Conservation (phyloP, 2,888 invertebrate genomes). For the Lydus trimaculatus region DNA sequence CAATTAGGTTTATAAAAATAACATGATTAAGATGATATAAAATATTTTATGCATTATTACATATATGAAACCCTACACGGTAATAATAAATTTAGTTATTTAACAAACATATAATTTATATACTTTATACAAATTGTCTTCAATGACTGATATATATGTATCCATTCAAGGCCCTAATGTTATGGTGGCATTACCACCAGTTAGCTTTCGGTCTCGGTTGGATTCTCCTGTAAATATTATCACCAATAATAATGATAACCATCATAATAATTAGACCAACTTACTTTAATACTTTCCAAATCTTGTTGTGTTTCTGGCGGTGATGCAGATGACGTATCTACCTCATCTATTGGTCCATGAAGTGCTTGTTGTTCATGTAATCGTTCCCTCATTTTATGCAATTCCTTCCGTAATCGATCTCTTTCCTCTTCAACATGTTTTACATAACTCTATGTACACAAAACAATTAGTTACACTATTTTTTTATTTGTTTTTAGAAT, state of each 20-base stretch:
- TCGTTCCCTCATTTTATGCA: constrained; percentile 75
- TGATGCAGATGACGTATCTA: constrained; percentile 16
- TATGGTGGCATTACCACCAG: constrained; percentile 22
- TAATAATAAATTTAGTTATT: constrained; percentile 32
- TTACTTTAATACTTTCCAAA: constrained; percentile 51
- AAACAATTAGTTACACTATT: constrained; percentile 25
- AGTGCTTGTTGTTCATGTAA: constrained; percentile 66
- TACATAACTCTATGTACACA: constrained; percentile 69
- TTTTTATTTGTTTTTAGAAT: too few relatives aligned
- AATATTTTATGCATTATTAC: constrained; percentile 37
- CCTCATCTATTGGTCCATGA: constrained; percentile 53
- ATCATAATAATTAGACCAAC: not conserved
- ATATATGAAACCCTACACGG: constrained; percentile 34
- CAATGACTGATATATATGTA: constrained; percentile 15
- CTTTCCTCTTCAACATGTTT: constrained; percentile 79
- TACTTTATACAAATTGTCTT: constrained; percentile 40
- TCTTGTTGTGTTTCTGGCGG: constrained; percentile 42
- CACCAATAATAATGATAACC: not conserved
- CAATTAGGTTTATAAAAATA: constrained; percentile 45
- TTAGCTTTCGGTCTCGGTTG: constrained; percentile 47
- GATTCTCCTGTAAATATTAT: constrained; percentile 48
- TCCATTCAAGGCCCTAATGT: constrained; percentile 24
- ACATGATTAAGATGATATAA: constrained; percentile 40
- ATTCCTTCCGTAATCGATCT: constrained; percentile 74
- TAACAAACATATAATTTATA: constrained; percentile 29